Percentiles rank a stretch among this genome's conserved stretches.
Evolutionary conservation across 2,113 vertebrate genomes (phyloP).

Genomic region (Melospiza melodia): DNA sequence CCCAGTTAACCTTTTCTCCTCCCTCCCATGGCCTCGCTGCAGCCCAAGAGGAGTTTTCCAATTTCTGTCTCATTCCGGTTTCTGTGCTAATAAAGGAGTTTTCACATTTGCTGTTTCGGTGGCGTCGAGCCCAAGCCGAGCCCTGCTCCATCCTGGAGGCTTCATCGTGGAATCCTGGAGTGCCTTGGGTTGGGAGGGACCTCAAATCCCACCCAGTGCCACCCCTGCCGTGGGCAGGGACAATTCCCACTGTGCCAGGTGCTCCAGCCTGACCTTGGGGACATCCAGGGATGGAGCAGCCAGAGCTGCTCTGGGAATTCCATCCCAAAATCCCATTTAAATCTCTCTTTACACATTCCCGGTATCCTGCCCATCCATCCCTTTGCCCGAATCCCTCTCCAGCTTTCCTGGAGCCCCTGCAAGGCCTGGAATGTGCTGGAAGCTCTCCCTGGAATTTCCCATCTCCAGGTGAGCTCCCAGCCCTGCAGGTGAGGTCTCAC

Average conservation of each 20-base stretch:
- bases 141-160: neutral
- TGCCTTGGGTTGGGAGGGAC: neutral
- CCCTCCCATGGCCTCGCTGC: accelerated
- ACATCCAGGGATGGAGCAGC: neutral
- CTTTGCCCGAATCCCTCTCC: neutral
- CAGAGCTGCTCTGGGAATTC: neutral
- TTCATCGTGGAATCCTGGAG: neutral
- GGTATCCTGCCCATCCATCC: neutral
- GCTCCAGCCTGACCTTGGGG: too few species aligned
- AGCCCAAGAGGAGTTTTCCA: neutral
- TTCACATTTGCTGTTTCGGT: neutral
- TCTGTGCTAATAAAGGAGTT: constrained; percentile 18
- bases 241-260: neutral
- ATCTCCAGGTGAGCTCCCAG: neutral
- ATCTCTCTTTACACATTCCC: neutral
- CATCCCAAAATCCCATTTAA: neutral
- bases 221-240: too few species aligned
- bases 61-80: neutral
- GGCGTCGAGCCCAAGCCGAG: neutral
- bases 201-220: neutral
- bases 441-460: neutral
- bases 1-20: neutral
- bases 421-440: neutral
- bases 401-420: neutral
- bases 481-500: neutral